Evolutionary conservation across 2,113 vertebrate genomes (phyloP).

Genomic region (Bufo bufo): DNA sequence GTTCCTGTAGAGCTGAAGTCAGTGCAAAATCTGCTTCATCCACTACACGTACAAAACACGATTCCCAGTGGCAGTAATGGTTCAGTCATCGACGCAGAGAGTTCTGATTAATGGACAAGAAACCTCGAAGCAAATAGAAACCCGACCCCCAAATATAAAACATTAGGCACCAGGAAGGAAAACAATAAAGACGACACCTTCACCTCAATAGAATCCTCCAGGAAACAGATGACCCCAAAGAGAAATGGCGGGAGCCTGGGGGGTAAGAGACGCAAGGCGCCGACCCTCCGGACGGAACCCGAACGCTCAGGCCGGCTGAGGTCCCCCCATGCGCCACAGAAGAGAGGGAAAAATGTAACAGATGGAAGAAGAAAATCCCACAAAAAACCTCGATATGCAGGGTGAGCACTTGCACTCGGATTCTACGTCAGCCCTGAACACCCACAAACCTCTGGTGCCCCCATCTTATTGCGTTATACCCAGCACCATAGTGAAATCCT

Average conservation of each 20-base stretch:
- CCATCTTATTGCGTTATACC: neutral
- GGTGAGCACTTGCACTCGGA: neutral
- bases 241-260: neutral
- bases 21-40: conserved; percentile 76
- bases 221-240: too few relatives aligned
- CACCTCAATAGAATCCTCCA: neutral
- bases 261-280: neutral
- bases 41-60: conserved; percentile 69
- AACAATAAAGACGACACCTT: neutral
- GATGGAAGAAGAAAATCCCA: neutral
- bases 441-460: neutral
- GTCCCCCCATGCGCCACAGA: neutral
- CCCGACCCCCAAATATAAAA: neutral
- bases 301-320: conserved; percentile 29
- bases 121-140: neutral
- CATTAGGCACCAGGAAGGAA: neutral
- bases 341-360: neutral
- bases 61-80: conserved; percentile 63
- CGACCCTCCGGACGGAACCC: neutral
- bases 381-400: neutral
- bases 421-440: neutral
- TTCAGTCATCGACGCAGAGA: conserved; percentile 22
- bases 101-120: neutral
- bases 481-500: neutral
- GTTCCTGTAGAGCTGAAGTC: conserved; percentile 68